Conservation (phyloP, 1,140 invertebrate genomes). For the Apocrypta bakeri region DNA sequence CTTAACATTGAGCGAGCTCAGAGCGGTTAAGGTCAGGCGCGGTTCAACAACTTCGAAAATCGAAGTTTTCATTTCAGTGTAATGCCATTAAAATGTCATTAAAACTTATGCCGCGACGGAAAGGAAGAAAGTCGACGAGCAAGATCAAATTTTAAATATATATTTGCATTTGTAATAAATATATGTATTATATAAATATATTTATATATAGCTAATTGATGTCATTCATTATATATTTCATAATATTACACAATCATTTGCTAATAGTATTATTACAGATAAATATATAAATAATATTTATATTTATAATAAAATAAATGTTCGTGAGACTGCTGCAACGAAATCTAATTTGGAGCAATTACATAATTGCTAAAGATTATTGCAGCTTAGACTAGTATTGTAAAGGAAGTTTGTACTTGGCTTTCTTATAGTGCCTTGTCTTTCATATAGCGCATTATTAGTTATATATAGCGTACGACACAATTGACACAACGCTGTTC, state of each 20-base stretch:
- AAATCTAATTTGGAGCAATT: conserved; percentile 11
- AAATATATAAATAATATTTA: neutral
- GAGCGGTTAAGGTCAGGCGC: conserved; percentile 4
- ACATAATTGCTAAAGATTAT: neutral
- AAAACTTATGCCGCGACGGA: neutral
- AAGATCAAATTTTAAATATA: neutral
- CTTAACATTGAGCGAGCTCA: conserved; percentile 20
- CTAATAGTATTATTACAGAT: neutral
- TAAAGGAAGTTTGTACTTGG: conserved; percentile 34
- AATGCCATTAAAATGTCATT: conserved; percentile 16
- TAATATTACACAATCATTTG: conserved; percentile 4
- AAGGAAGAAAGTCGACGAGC: neutral
- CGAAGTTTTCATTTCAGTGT: neutral
- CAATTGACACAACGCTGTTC: neutral
- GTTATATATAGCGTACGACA: neutral
- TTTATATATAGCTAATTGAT: neutral
- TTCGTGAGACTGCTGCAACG: neutral
- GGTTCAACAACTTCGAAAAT: neutral
- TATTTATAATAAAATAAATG: neutral
- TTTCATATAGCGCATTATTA: neutral
- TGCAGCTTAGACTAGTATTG: conserved; percentile 18
- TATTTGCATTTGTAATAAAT: neutral
- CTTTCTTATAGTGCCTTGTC: conserved; percentile 13
- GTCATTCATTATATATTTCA: neutral
- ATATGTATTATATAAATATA: neutral